Evolutionary conservation across 1,140 invertebrate species (phyloP), one percentile per base, ranked within the genome.

Genomic region (Caenorhabditis inopinata): DNA sequence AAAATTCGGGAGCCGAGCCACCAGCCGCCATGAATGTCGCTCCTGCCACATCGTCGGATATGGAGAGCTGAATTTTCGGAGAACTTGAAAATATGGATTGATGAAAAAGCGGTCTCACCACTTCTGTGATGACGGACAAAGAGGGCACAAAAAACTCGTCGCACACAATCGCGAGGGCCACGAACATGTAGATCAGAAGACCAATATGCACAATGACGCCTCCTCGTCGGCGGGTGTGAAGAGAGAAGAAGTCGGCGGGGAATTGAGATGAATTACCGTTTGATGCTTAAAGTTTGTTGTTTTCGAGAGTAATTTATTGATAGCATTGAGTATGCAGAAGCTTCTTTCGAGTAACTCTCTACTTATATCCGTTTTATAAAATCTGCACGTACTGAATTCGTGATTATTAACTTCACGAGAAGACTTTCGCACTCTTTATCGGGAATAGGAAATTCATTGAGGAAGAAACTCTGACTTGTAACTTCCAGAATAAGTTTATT

Each of bases 51-150:
- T 95, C 93, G 88, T 95, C 94, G 86, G 93, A 92, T 86, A 96
- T 95, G 81, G 92, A 93, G 82, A 96, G 90, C 89, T 94, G 14
- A 32, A 58, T 42, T 42, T 42, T 42, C 38, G 5, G 38, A 42
- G 5, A 42, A 7, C 38, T 42, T 42, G 14, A 42, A 42, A 42
- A n/a, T n/a, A n/a, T n/a, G n/a, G n/a, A n/a, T n/a, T n/a, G n/a
- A n/a, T n/a, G n/a, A n/a, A n/a, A n/a, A n/a, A n/a, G n/a, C n/a
- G n/a, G n/a, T n/a, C 58, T 38, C 1, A 68, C 58, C 16, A 42
- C 94, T 90, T 96, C 94, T 85, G 95, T 96, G 90, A 96, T 96
- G 68, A 96, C 94, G 89, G 95, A 94, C 87, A 96, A 91, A 68
- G 94, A 92, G 48, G 95, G 95, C 82, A 96, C 94, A 73, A 87